phyloP scores from a whole-genome alignment of 2,888 invertebrate species.

The Caradrina clavipalpis region DNA sequence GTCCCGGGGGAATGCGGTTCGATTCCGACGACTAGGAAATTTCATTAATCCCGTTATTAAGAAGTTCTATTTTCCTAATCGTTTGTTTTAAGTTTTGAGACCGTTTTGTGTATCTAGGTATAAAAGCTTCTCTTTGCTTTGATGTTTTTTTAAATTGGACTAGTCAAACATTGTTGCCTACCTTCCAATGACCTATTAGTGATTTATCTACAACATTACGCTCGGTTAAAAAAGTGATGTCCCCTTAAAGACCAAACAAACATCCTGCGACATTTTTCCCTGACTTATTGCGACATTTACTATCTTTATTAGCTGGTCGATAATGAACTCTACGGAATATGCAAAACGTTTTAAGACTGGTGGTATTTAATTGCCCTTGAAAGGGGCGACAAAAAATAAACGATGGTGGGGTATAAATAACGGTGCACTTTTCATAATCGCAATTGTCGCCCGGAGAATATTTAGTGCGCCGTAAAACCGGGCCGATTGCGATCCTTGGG shows the following conservation, averaged over 20 bases:
- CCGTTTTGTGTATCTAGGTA: constrained; percentile 35
- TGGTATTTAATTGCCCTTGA: constrained; percentile 91
- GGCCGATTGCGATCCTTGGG: constrained; percentile 79
- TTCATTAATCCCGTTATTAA: constrained; percentile 86
- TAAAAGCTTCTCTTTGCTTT: neutral
- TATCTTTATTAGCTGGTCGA: constrained; percentile 85
- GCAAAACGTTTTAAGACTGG: constrained; percentile 89
- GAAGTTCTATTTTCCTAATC: constrained; percentile 77
- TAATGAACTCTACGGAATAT: constrained; percentile 85
- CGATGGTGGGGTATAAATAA: constrained; percentile 88
- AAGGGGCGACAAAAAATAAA: constrained; percentile 91
- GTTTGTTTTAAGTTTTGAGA: constrained; percentile 61
- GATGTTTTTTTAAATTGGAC: constrained; percentile 7
- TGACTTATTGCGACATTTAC: constrained; percentile 80
- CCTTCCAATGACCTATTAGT: constrained; percentile 29
- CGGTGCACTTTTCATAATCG: constrained; percentile 91
- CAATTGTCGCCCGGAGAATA: constrained; percentile 91
- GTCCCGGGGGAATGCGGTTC: constrained; percentile 81
- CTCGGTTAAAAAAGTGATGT: constrained; percentile 32
- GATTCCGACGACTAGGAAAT: constrained; percentile 85
- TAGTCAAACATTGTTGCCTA: neutral
- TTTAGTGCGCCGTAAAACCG: constrained; percentile 90
- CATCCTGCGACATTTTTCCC: constrained; percentile 64
- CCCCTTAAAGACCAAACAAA: constrained; percentile 58
- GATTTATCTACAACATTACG: constrained; percentile 35